Evolutionary conservation across 2,113 vertebrate species (phyloP), one percentile per base, ranked within the genome.

Genomic region (Lota lota): DNA sequence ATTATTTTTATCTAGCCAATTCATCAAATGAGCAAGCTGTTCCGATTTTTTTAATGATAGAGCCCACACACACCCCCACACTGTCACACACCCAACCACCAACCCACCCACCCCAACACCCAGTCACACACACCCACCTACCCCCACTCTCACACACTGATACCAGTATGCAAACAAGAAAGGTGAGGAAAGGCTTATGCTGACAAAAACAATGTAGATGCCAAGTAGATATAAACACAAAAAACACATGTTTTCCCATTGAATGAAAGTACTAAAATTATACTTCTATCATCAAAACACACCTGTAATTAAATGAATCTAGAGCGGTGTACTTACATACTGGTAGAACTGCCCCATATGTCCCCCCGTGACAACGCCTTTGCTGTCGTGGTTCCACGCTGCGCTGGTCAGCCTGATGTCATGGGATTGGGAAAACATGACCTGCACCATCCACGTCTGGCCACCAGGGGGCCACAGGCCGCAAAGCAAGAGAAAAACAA

Each of bases 261-360:
- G 0, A 12, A 47, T 47, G 40, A n/a, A n/a, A n/a, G n/a, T n/a
- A n/a, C n/a, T n/a, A n/a, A n/a, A 47, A 14, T 47, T 47, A 47
- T 47, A 47, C 10, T 47, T 47, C 7, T 47, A 47, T 11, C 7
- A 47, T 47, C 8, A 10, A 47, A 10, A 6, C 28, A 33, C 0
- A 33, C 28, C 28, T 33, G 28, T 33, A 4, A 33, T 33, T 33
- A 33, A 63, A 60, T 22, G 10, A 22, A 11, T 20, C 21, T 12
- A 85, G 22, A 19, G 12, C 4, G 15, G 18, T 65, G 4, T 3
- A 95, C 97, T 95, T 90, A 99, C 97, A 94, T 95, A 99, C 81
- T 99, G 97, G 83, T 99, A 99, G 90, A 99, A 99, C 88, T 99
- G 97, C 5, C 97, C 97, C 63, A 97, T 93, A 73, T 99, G 97